A percentile compares a stretch with the other conserved stretches of the same genome.
These are phyloP conservation scores for Leptinotarsa undecemlineata DNA, from an alignment of 1,140 invertebrate genomes.

Conservation along the genomic window DNA sequence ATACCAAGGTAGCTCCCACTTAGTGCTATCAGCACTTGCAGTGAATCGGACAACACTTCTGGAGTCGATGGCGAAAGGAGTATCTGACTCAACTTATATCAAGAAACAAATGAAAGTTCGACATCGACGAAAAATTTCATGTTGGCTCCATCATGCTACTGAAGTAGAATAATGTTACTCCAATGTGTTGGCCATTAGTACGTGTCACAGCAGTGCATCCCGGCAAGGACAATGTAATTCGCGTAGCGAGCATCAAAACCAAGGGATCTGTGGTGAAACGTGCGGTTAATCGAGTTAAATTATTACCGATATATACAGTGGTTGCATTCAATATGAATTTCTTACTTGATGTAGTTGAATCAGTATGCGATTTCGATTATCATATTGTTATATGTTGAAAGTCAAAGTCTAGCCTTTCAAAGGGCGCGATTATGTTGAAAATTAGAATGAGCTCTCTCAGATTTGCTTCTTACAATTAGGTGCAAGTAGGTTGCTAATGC, in stretches of 20 bases:
- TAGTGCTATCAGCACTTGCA: constrained; percentile 19
- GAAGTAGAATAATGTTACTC: neutral
- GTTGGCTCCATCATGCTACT: too few relatives aligned
- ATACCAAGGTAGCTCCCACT: constrained; percentile 10
- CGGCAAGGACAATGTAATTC: constrained; percentile 19
- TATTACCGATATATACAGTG: neutral
- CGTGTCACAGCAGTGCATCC: constrained; percentile 7
- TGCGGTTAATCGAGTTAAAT: neutral
- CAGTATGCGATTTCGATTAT: too few relatives aligned
- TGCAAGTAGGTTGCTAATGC: too few relatives aligned
- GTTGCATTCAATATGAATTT: too few relatives aligned
- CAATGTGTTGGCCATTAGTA: neutral
- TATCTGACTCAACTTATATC: constrained; percentile 31
- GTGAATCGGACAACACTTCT: constrained; percentile 33
- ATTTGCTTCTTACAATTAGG: too few relatives aligned
- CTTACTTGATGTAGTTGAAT: too few relatives aligned
- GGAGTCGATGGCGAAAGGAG: constrained; percentile 34
- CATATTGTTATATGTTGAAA: too few relatives aligned
- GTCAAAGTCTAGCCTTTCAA: too few relatives aligned
- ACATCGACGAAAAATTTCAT: too few relatives aligned
- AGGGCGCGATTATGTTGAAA: too few relatives aligned
- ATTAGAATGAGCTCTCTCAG: too few relatives aligned
- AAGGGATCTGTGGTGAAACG: neutral
- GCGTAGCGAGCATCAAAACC: constrained; percentile 32
- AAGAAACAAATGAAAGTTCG: constrained; percentile 20